Evolutionary conservation across 2,113 vertebrate genomes (phyloP).

Genomic region (Prinia subflava): DNA sequence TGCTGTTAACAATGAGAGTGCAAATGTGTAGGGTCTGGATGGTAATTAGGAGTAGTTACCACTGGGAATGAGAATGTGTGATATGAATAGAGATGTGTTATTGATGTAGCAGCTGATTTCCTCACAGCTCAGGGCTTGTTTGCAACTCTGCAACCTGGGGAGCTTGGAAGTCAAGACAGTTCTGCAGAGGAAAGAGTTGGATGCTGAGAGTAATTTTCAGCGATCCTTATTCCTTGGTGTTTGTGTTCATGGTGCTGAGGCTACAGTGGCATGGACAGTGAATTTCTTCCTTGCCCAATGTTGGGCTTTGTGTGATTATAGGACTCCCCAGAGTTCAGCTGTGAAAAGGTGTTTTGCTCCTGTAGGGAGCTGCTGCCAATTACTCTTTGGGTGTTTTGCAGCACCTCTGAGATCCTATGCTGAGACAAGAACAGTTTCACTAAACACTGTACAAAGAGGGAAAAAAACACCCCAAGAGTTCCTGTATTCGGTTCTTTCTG

Average conservation of each 20-base stretch:
- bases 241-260: background rate
- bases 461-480: rapidly evolving
- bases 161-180: background rate
- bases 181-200: background rate
- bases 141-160: background rate
- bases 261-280: background rate
- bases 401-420: background rate
- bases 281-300: background rate
- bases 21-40: background rate
- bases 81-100: background rate
- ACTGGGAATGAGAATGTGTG: background rate
- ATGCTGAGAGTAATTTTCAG: background rate
- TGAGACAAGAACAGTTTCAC: background rate
- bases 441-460: background rate
- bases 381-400: background rate
- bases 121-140: background rate
- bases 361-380: background rate
- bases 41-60: background rate
- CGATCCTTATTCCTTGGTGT: background rate
- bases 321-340: background rate
- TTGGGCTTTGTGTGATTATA: background rate
- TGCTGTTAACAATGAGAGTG: background rate
- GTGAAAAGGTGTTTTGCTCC: background rate
- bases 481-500: background rate
- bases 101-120: background rate